phyloP scores from a whole-genome alignment of 2,113 vertebrate genomes.

The Puffinus mauretanicus region DNA sequence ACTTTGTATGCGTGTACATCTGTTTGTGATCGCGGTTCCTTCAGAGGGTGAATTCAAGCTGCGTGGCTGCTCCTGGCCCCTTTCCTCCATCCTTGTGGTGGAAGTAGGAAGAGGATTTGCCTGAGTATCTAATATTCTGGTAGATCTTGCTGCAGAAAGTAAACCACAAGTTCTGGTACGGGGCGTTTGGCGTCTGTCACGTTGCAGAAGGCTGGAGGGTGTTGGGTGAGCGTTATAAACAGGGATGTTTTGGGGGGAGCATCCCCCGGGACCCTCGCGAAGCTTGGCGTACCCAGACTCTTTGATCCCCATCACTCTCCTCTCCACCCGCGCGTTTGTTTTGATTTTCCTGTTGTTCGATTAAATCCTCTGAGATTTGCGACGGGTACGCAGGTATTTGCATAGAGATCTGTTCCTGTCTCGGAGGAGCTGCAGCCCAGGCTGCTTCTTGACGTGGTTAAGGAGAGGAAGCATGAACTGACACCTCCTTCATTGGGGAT shows the following conservation, averaged over 20 bases:
- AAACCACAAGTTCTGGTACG: fast-evolving
- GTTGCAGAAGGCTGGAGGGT: not conserved
- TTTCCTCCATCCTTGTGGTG: not conserved
- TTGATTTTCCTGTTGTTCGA: not conserved
- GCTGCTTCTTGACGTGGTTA: not conserved
- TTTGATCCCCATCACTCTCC: not conserved
- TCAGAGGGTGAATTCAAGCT: not conserved
- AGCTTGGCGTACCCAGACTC: not conserved
- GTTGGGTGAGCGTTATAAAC: not conserved
- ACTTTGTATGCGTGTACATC: not conserved
- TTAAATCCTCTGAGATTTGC: not conserved
- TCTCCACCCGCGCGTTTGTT: not conserved
- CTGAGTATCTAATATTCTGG: not conserved
- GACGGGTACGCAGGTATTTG: not conserved
- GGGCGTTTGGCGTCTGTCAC: not conserved
- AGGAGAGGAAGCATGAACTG: not conserved
- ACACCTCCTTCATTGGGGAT: not conserved
- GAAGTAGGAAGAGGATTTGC: not conserved
- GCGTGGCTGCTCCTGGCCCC: not conserved
- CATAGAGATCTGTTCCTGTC: not conserved
- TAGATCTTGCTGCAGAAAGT: not conserved
- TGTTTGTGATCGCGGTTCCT: not conserved
- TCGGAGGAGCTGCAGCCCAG: not conserved
- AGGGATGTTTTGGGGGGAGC: not conserved
- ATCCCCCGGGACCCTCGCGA: fast-evolving